Base-by-base conservation (phyloP, 2,797 vertebrate genomes). In the Pipistrellus nathusii region DNA sequence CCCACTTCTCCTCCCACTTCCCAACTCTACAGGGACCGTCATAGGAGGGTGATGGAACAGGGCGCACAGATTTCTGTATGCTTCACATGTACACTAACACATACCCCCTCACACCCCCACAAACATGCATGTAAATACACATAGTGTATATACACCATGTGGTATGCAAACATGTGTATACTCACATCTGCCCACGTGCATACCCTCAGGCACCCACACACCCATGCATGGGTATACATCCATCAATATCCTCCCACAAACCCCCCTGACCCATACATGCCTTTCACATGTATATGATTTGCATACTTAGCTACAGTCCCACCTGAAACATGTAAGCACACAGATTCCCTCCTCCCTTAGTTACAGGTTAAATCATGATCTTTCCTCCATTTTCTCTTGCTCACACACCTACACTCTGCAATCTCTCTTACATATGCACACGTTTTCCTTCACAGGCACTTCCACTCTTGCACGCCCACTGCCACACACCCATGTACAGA, bases 401-500 rank as follows among this genome's bases (percentile, higher is more conserved):
- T 87, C 23, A 23, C 62, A 68, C 68, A 85, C 85, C 90, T 71
- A 73, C 88, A 57, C 85, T 85, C 48, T 73, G 88, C 75, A 80
- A 53, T 71, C 55, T 93, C 77, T 85, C 78, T 68, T 59, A n/a
- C 51, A 35, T 13, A 53, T 17, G 59, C 93, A 51, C 87, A 66
- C 21, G 53, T 64, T 46, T 57, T 92, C 51, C 53, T 85, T 76
- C 57, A 62, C 78, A 78, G 85, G 62, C 86, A 85, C 3, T 82
- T 17, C 64, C 66, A 59, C 85, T 46, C 94, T 86, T 85, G 91
- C 77, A 89, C 86, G 76, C 83, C 87, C 94, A 87, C 95, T 15
- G 32, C 14, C 91, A 91, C 75, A 95, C 94, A 53, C 96, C 97
- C 51, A 95, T 95, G 0, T 53, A 41, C 78, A 94, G 82, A 80